Evolutionary conservation across 2,888 invertebrate species (phyloP).

Genomic region (Uropetala carovei): DNA sequence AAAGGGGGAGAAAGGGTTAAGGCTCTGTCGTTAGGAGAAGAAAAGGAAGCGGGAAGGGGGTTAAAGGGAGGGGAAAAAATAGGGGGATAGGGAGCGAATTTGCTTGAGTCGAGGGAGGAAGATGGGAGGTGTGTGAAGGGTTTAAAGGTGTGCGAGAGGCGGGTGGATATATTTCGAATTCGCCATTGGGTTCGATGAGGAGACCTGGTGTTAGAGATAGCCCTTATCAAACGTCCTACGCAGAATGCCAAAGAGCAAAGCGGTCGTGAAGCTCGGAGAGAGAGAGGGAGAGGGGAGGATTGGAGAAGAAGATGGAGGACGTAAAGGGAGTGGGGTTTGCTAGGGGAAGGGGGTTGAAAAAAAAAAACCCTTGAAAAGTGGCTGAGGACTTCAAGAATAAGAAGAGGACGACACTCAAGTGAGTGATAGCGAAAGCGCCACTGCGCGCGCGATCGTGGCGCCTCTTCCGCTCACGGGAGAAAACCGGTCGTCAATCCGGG

Average conservation of each 20-base stretch:
- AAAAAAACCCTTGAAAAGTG: background rate
- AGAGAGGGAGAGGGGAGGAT: background rate
- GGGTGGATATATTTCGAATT: background rate
- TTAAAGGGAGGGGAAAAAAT: no score
- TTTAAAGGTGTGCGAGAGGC: background rate
- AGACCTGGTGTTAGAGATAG: background rate
- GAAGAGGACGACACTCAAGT: background rate
- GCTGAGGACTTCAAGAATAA: background rate
- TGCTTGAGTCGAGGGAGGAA: background rate
- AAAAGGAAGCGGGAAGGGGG: no score
- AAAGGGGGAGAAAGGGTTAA: no score
- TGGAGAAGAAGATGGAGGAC: background rate
- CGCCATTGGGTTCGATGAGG: background rate
- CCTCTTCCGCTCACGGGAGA: no score
- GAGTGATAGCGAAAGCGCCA: background rate
- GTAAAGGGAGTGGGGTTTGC: background rate
- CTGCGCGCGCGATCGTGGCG: background rate
- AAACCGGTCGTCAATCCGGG: no score
- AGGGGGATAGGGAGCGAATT: no score
- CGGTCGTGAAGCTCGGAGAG: background rate
- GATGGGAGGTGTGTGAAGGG: background rate
- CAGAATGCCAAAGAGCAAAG: background rate
- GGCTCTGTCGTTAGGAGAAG: no score
- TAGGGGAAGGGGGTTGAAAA: background rate
- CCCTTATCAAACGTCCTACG: background rate